A percentile compares a stretch with the other conserved stretches of the same genome.
Conservation (phyloP, 2,797 vertebrate species). For the Clamator glandarius region DNA sequence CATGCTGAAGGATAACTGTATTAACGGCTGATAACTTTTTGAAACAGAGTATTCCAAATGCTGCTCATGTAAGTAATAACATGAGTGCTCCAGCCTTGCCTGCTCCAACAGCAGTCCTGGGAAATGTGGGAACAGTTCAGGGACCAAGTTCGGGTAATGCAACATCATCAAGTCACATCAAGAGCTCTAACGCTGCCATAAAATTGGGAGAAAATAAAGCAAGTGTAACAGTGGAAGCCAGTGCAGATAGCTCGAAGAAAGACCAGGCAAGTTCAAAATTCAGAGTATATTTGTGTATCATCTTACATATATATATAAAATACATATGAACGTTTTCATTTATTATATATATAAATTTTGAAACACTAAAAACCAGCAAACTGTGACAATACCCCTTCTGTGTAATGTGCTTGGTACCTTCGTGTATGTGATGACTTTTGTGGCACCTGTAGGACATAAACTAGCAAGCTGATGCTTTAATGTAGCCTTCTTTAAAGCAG, state of each 20-base stretch:
- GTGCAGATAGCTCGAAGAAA: conserved; percentile 94
- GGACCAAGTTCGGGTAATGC: conserved; percentile 79
- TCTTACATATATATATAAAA: neutral
- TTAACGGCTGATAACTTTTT: conserved; percentile 72
- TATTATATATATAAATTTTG: neutral
- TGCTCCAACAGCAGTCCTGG: conserved; percentile 80
- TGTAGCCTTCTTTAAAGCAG: neutral
- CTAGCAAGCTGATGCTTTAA: neutral
- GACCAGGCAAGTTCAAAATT: conserved; percentile 88
- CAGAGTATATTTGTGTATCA: neutral
- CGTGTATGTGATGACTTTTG: neutral
- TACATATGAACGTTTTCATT: too few species aligned
- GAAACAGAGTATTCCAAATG: conserved; percentile 83
- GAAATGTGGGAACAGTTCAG: conserved; percentile 74
- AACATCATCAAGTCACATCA: conserved; percentile 85
- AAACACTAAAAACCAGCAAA: neutral
- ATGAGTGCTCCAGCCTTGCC: conserved; percentile 80
- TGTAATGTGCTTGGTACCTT: neutral
- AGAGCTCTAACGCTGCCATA: conserved; percentile 78
- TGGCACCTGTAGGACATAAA: neutral
- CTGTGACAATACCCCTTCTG: neutral
- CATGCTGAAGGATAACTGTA: neutral
- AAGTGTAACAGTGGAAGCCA: conserved; percentile 84
- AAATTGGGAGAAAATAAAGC: conserved; percentile 80
- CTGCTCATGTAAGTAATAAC: conserved; percentile 80